A percentile compares a stretch with the other conserved stretches of the same genome.
phyloP scores from a whole-genome alignment of 2,113 vertebrate species.

The Egretta garzetta region DNA sequence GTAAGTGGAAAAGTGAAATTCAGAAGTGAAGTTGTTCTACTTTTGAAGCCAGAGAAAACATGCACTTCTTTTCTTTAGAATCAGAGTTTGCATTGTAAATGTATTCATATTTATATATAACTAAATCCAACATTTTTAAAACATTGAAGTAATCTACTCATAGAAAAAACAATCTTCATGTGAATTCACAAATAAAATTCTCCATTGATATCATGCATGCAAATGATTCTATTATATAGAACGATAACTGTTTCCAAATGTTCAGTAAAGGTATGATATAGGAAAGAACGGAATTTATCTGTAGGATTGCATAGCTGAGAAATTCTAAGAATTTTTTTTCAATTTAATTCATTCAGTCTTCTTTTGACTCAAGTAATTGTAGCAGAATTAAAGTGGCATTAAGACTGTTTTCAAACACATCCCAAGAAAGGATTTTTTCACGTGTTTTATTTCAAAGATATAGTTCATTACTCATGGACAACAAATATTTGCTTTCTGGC shows the following conservation, averaged over 20 bases:
- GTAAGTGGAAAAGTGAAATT: background rate
- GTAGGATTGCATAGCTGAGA: background rate
- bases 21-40: background rate
- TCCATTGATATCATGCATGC: background rate
- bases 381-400: background rate
- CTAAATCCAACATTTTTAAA: background rate
- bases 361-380: background rate
- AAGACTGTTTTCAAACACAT: background rate
- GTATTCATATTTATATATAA: background rate
- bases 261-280: background rate
- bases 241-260: background rate
- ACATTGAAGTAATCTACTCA: background rate
- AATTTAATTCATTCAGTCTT: background rate
- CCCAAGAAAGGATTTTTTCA: background rate
- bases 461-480: background rate
- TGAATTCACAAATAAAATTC: background rate
- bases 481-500: conserved; percentile 3
- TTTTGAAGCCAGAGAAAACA: background rate
- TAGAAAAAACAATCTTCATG: background rate
- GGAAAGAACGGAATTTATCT: background rate
- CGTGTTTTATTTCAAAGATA: background rate
- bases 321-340: background rate
- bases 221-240: background rate
- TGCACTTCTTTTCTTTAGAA: background rate
- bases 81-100: background rate